Conservation (phyloP, 2,888 invertebrate species). For the Eutolmus rufibarbis region DNA sequence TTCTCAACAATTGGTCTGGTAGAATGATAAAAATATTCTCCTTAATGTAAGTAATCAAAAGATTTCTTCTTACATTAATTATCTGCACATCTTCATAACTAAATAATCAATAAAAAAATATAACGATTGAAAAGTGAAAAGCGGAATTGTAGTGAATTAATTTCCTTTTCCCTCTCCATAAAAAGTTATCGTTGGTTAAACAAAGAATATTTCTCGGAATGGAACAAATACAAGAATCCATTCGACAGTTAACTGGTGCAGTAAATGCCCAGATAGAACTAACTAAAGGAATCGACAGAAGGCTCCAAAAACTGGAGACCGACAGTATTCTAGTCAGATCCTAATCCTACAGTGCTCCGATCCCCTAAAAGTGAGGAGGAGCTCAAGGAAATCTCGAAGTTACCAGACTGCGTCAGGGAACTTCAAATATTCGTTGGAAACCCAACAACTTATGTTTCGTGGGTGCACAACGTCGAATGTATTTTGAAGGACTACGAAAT, state of each 20-base stretch:
- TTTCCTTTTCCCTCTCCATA: too few relatives aligned
- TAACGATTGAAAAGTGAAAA: too few relatives aligned
- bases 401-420: too few relatives aligned
- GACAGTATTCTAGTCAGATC: neutral
- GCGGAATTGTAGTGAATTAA: too few relatives aligned
- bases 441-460: constrained; percentile 18
- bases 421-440: constrained; percentile 14
- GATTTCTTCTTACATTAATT: too few relatives aligned
- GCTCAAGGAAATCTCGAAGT: neutral
- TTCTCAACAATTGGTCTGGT: too few relatives aligned
- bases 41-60: too few relatives aligned
- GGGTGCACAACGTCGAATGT: neutral
- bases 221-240: constrained; percentile 10
- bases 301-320: neutral
- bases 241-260: constrained; percentile 8
- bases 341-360: neutral
- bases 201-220: neutral
- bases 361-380: neutral
- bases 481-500: constrained; percentile 27
- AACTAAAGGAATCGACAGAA: neutral
- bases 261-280: constrained; percentile 15
- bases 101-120: too few relatives aligned
- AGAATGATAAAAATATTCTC: too few relatives aligned
- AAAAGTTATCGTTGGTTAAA: too few relatives aligned
- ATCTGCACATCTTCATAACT: too few relatives aligned